Conservation (phyloP, 2,888 invertebrate species). For the Drosophila antonietae region DNA sequence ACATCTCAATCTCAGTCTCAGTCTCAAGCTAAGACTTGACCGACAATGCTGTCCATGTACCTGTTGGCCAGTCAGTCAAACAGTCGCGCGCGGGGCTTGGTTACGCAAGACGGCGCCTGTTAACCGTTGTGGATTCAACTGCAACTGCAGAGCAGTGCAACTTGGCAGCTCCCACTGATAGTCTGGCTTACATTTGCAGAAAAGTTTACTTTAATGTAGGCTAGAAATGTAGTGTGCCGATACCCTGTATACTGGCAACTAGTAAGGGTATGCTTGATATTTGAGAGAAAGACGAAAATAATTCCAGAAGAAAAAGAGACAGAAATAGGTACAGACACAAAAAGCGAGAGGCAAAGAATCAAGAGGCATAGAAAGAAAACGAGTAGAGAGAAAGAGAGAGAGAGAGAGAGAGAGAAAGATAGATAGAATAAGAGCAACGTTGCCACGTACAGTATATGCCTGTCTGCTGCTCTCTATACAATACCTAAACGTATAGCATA, state of each 20-base stretch:
- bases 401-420: no score
- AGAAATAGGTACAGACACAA: no score
- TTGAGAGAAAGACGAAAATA: not conserved
- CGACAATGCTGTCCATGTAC: slow-evolving; percentile 1
- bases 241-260: slow-evolving; percentile 9
- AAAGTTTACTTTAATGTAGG: slow-evolving; percentile 9
- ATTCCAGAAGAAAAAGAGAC: no score
- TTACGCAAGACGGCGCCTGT: slow-evolving; percentile 55
- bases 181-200: slow-evolving; percentile 47
- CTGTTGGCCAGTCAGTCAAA: slow-evolving; percentile 17
- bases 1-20: not conserved
- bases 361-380: no score
- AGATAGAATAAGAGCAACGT: not conserved
- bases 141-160: slow-evolving; percentile 9
- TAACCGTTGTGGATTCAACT: slow-evolving; percentile 12
- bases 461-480: no score
- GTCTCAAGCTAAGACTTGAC: slow-evolving; percentile 15
- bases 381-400: no score
- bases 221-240: not conserved
- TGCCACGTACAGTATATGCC: not conserved
- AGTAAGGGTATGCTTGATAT: not conserved
- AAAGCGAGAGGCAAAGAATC: no score
- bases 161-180: slow-evolving; percentile 15
- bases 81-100: slow-evolving; percentile 15
- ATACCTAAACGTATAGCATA: no score